Evolutionary conservation across 2,888 invertebrate species (phyloP).

Genomic region (Drosophila kambysellisi): DNA sequence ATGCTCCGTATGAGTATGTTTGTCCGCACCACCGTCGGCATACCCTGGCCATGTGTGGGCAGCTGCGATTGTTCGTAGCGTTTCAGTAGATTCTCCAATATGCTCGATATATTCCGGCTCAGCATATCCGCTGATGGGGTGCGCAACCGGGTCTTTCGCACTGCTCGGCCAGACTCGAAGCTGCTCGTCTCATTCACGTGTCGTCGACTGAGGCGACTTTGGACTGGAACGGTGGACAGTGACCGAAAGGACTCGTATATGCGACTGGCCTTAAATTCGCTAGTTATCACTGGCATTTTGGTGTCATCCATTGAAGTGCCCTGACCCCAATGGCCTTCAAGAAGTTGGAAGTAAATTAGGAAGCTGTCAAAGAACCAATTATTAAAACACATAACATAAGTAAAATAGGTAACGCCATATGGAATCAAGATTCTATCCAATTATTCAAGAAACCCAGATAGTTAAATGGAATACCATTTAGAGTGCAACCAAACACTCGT

Average conservation of each 20-base stretch:
- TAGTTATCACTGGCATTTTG: slow-evolving; percentile 68
- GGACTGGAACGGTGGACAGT: slow-evolving; percentile 27
- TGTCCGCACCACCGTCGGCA: slow-evolving; percentile 93
- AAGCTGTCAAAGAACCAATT: slow-evolving; percentile 30
- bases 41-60: slow-evolving; percentile 94
- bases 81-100: slow-evolving; percentile 94
- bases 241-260: slow-evolving; percentile 82
- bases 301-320: slow-evolving; percentile 23
- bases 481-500: slow-evolving; percentile 20
- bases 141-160: slow-evolving; percentile 72
- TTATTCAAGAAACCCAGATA: neutral
- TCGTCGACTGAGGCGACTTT: slow-evolving; percentile 39
- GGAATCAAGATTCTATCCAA: neutral
- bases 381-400: neutral
- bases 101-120: slow-evolving; percentile 93
- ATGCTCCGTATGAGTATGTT: slow-evolving; percentile 96
- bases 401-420: neutral
- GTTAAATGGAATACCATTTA: neutral
- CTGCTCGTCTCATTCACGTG: slow-evolving; percentile 42
- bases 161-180: neutral
- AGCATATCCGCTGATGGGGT: slow-evolving; percentile 89
- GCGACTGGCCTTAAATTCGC: slow-evolving; percentile 78
- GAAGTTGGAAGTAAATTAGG: slow-evolving; percentile 30
- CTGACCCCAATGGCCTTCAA: slow-evolving; percentile 34
- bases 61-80: slow-evolving; percentile 96